Evolutionary conservation across 1,140 invertebrate genomes (phyloP), one percentile per base, ranked within the genome.

Genomic region (Rhagoletis zephyria): DNA sequence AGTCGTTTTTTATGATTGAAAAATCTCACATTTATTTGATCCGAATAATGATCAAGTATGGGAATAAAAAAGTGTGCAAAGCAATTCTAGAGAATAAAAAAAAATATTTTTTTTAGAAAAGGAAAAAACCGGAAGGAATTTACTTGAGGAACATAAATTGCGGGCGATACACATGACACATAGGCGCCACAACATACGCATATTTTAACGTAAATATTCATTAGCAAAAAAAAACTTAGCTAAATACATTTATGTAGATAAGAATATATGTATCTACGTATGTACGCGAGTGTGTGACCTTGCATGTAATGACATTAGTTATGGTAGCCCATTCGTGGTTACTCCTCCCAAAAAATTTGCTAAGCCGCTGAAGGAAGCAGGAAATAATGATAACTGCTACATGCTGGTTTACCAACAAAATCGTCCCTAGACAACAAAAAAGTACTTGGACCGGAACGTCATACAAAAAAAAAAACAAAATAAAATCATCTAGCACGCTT

Each of bases 351-450:
- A 9, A 51, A 59, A 51, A 59, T 81, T 51, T 81, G 48, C 12
- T 81, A 4, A 51, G 48, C 45, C 48, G 48, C 48, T 81, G 74
- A 10, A 42, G 74, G 74, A 81, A 81, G 74, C 48, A 81, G 56
- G 74, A 81, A 42, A 81, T 81, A 81, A 81, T 42, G 74, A 81
- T 81, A 81, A 56, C 45, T 81, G 74, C 74, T 74, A 74, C 67
- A 74, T 42, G 7, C 74, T 59, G 74, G 45, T 81, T 30, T 19
- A n/a, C 74, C 74, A 56, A n/a, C 74, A 48, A 16, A 40, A 74
- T 74, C 70, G 6, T 42, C 12, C 4, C 7, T 4, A 67, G 42
- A 9, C 14, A 74, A n/a, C 67, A 14, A 6, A 81, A 77, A 74
- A 81, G 74, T 51, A 42, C 5, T 5, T 81, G n/a, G 2, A 81